Evolutionary conservation across 2,113 vertebrate genomes (phyloP).

Genomic region (Oxyruncus cristatus): DNA sequence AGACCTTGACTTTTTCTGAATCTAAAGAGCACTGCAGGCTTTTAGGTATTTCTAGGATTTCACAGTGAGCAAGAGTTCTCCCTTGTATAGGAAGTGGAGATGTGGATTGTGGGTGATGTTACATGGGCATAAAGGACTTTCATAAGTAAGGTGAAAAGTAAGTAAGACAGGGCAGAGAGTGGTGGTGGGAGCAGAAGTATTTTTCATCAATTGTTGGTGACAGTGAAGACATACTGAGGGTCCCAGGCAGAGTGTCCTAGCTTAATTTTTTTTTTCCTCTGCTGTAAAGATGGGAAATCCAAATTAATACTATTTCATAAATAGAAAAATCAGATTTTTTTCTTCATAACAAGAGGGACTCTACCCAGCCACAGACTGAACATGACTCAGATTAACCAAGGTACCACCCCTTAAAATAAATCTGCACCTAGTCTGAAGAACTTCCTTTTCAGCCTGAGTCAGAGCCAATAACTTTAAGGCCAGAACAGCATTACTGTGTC

Average conservation of each 20-base stretch:
- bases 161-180: not conserved
- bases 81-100: not conserved
- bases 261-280: not conserved
- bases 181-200: not conserved
- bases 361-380: not conserved
- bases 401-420: constrained; percentile 22
- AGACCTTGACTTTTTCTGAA: not conserved
- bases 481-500: not conserved
- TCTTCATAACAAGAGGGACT: not conserved
- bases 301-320: not conserved
- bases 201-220: not conserved
- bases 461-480: not conserved
- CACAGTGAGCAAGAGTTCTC: not conserved
- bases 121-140: not conserved
- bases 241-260: not conserved
- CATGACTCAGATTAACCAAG: constrained; percentile 18
- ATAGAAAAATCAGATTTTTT: not conserved
- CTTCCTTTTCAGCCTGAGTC: constrained; percentile 10
- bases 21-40: not conserved
- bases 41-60: not conserved
- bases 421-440: not conserved
- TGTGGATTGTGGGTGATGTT: not conserved
- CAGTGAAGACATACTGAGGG: not conserved
- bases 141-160: not conserved
- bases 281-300: not conserved